Evolutionary conservation across 2,888 invertebrate species (phyloP), one percentile per base, ranked within the genome.

Genomic region (Cheilosia scutellata): DNA sequence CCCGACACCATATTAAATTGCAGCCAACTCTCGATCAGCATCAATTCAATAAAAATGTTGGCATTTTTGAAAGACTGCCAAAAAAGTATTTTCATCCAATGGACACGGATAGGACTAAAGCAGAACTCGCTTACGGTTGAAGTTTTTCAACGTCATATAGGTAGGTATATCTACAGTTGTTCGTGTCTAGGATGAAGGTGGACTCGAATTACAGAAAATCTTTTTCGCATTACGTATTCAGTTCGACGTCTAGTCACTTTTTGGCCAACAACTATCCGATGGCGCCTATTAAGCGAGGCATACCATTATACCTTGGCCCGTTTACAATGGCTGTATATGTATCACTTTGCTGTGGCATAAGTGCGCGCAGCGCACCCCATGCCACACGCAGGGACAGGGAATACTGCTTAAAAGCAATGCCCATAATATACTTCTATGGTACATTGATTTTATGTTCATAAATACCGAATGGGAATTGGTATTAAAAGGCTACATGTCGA

Each of bases 381-480:
- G 7, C 44, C 51, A 49, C 55, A 63, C 29, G 44, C 60, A 58
- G 51, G 74, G 74, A 42, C 2, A 0, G 29, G 11, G 11, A 20
- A 9, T 55, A 33, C 37, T 58, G 9, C 84, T 75, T 84, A 84
- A 84, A 84, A 84, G 80, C 80, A 84, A 84, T 84, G 65, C 71
- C 65, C 80, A 62, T 84, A 80, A 84, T 84, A 84, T 80, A 84
- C 80, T 84, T 80, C 80, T 74, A 84, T 84, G 84, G 84, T 74
- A 84, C 84, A 84, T 84, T 84, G 84, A 80, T 84, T 84, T 84
- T 84, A 84, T 84, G 84, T 84, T 80, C 84, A 84, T 84, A 84
- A 84, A 84, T 84, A 84, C 80, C 79, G 55, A 84, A 84, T 75
- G 80, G 75, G 84, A 84, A 83, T 83, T 78, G 78, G 78, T 79